phyloP scores from a whole-genome alignment of 2,113 vertebrate genomes.

The Tamias sibiricus region DNA sequence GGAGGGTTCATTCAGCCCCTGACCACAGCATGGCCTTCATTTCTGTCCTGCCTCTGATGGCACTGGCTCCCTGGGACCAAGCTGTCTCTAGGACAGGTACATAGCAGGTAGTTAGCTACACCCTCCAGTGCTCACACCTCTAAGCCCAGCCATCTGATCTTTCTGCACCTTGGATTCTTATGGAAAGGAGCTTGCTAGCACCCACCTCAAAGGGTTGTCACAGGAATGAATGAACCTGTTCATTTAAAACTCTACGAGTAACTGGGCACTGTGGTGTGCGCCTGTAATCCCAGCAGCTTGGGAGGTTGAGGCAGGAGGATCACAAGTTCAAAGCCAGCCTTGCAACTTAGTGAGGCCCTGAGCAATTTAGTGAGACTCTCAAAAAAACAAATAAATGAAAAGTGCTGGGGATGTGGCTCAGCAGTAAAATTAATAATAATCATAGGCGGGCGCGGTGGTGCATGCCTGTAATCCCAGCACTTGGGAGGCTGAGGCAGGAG shows the following conservation, averaged over 20 bases:
- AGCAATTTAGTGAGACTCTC: not conserved
- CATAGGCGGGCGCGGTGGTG: too few relatives aligned
- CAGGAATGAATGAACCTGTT: not conserved
- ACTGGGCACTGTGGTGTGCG: too few relatives aligned
- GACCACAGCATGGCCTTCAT: not conserved
- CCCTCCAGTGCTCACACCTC: too few relatives aligned
- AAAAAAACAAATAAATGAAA: not conserved
- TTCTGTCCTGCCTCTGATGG: too few relatives aligned
- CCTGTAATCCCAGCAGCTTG: too few relatives aligned
- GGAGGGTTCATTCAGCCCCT: not conserved
- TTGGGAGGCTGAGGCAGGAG: too few relatives aligned
- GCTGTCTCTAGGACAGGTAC: not conserved
- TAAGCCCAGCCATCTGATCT: too few relatives aligned
- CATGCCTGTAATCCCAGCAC: too few relatives aligned
- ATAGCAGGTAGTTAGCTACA: fast-evolving
- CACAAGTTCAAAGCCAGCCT: too few relatives aligned
- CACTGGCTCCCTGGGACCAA: not conserved
- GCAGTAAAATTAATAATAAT: too few relatives aligned
- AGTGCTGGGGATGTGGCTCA: too few relatives aligned
- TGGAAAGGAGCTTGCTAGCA: fast-evolving
- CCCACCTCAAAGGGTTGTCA: not conserved
- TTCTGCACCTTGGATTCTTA: not conserved
- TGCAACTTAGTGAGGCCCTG: not conserved
- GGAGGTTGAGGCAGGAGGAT: too few relatives aligned
- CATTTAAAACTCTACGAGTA: not conserved